Conservation (phyloP, 2,113 vertebrate genomes). For the Prionailurus viverrinus region DNA sequence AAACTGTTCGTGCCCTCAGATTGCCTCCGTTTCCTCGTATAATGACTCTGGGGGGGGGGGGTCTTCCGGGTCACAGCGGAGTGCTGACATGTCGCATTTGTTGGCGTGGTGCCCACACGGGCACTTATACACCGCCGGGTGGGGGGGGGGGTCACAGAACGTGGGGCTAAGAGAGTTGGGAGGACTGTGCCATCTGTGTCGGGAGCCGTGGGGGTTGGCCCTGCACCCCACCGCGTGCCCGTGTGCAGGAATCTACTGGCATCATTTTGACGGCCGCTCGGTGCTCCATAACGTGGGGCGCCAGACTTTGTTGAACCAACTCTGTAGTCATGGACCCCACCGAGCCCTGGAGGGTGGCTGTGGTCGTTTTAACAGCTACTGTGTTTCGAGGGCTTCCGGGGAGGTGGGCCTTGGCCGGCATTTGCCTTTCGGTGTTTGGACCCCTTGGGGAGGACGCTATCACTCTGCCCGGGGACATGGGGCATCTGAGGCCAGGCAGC, state of each 20-base stretch:
- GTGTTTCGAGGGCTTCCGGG: too few species aligned
- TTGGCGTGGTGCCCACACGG: not conserved
- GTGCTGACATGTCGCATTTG: not conserved
- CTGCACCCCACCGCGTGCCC: fast-evolving
- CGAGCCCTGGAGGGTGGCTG: not conserved
- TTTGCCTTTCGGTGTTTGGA: not conserved
- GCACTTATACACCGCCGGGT: fast-evolving
- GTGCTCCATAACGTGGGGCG: fast-evolving
- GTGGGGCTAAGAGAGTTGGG: not conserved
- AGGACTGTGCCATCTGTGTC: too few species aligned
- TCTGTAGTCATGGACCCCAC: fast-evolving
- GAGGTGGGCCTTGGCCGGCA: not conserved
- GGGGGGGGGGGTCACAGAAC: too few species aligned
- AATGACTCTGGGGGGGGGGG: not conserved
- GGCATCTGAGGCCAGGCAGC: not conserved
- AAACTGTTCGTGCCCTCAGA: not conserved
- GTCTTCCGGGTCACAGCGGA: fast-evolving
- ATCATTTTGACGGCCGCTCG: fast-evolving
- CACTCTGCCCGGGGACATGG: not conserved
- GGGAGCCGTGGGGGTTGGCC: not conserved
- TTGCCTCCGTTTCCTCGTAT: fast-evolving
- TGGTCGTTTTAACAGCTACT: not conserved
- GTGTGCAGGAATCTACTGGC: fast-evolving
- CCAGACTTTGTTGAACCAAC: fast-evolving
- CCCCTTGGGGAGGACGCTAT: not conserved